phyloP scores from a whole-genome alignment of 2,797 vertebrate species.

The Rousettus madagascariensis region DNA sequence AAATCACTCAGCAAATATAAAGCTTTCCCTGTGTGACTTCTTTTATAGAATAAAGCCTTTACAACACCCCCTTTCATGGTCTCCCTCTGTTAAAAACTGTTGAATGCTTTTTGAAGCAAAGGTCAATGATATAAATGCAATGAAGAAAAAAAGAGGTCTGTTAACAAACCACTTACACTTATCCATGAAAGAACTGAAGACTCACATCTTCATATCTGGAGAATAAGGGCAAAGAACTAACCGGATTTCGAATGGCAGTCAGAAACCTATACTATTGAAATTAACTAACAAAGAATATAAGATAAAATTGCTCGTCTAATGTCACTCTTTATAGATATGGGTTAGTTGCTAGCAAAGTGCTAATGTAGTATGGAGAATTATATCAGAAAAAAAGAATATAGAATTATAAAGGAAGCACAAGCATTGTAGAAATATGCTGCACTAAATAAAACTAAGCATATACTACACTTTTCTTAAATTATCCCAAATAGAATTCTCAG shows the following conservation, averaged over 20 bases:
- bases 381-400: conserved; percentile 24
- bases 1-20: conserved; percentile 84
- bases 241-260: conserved; percentile 60
- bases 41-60: conserved; percentile 81
- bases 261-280: conserved; percentile 71
- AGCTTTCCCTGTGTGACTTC: conserved; percentile 83
- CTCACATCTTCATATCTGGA: conserved; percentile 71
- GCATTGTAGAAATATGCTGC: background rate
- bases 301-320: conserved; percentile 49
- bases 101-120: conserved; percentile 83
- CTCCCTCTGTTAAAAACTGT: conserved; percentile 73
- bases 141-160: conserved; percentile 58
- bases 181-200: conserved; percentile 77
- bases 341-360: conserved; percentile 9
- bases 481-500: background rate
- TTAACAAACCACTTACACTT: conserved; percentile 78
- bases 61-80: conserved; percentile 83
- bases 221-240: conserved; percentile 66
- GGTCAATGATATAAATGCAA: conserved; percentile 82
- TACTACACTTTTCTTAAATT: background rate
- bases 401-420: background rate
- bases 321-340: conserved; percentile 62
- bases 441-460: background rate
- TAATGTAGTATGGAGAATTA: background rate
- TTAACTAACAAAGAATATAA: conserved; percentile 7